Conservation (phyloP, 2,113 vertebrate genomes). For the Chionis minor region DNA sequence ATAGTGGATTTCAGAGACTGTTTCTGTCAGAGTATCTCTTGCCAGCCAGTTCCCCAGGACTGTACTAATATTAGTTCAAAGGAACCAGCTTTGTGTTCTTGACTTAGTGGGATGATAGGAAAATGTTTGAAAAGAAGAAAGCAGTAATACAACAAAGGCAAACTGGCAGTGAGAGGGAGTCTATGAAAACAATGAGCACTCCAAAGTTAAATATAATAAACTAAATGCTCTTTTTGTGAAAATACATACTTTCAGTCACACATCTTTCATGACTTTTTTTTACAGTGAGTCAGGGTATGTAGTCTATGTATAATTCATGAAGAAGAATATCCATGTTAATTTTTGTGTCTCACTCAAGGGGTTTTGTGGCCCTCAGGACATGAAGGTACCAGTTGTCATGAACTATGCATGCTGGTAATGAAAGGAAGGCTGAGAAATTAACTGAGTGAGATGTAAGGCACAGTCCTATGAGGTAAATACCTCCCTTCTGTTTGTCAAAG, state of each 20-base stretch:
- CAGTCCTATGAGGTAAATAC: neutral
- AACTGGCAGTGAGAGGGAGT: neutral
- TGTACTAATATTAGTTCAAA: constrained; percentile 42
- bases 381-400: neutral
- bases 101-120: constrained; percentile 8
- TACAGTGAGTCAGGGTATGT: neutral
- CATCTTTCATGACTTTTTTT: neutral
- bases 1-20: neutral
- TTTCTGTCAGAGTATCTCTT: neutral
- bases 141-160: neutral
- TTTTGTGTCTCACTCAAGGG: neutral
- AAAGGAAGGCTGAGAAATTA: neutral
- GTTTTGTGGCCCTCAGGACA: neutral
- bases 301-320: neutral
- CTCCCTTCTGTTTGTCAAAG: neutral
- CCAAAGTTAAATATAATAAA: neutral
- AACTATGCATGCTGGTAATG: neutral
- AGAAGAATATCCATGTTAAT: neutral
- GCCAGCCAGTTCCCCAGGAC: constrained; percentile 3
- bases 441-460: neutral
- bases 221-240: neutral
- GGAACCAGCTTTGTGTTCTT: neutral
- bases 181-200: constrained; percentile 17
- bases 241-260: neutral
- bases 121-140: constrained; percentile 31